Evolutionary conservation across 2,888 invertebrate genomes (phyloP), one percentile per base, ranked within the genome.

Genomic region (Drosophila pseudotalamancana): DNA sequence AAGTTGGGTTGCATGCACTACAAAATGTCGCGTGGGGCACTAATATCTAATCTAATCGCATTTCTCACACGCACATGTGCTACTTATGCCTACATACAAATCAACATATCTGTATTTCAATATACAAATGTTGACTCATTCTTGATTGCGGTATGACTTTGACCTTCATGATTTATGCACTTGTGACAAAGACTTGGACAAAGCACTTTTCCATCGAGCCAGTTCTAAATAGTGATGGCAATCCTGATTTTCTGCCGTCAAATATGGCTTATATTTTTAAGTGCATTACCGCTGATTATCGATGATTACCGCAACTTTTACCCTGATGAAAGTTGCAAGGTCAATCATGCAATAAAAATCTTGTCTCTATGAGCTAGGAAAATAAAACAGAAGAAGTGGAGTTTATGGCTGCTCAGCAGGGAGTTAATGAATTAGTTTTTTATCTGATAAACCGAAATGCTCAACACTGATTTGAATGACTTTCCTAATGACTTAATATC

Each of bases 111-210:
- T 19, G 8, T 4, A 35, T 5, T 14, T 8, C 14, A 25, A 8
- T 8, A 14, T 27, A 25, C 4, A 49, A n/a, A n/a, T 63, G 42
- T 21, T 68, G 74, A 74, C 19, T 72, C 74, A 72, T 50, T 4
- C 29, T 11, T 32, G 18, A 32, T 19, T 32, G 46, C 14, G 11
- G 27, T 37, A 12, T 23, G 61, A 32, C 46, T 48, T 57, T 62
- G 81, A 56, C 77, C 61, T 60, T 73, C 50, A 59, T 61, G 9
- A 59, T 37, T 63, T 37, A 49, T 74, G 51, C 42, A 59, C 31
- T 27, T 19, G 6, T 19, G 18, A 12, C 6, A 6, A 14, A 1
- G 9, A 34, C 0, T n/a, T 37, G 61, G 66, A 49, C 35, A 19
- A 14, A 5, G 16, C 14, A 37, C 18, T 42, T 45, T 18, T 34